phyloP scores from a whole-genome alignment of 1,140 invertebrate genomes.

The Battus philenor region DNA sequence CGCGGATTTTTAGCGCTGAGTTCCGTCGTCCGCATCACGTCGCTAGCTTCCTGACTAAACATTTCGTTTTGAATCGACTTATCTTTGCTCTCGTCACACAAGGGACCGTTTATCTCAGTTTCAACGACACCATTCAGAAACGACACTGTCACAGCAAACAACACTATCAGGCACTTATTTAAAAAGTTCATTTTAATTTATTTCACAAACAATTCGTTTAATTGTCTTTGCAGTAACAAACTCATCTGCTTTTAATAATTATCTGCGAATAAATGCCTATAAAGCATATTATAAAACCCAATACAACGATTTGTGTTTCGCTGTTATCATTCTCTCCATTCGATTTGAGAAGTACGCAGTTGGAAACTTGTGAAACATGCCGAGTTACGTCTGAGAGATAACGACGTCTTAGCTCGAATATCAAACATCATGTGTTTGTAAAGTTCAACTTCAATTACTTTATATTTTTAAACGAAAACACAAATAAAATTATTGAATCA shows the following conservation, averaged over 20 bases:
- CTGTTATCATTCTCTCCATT: constrained; percentile 12
- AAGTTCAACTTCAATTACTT: neutral
- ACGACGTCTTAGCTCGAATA: neutral
- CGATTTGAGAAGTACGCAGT: constrained; percentile 12
- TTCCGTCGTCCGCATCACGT: neutral
- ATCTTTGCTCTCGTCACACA: constrained; percentile 5
- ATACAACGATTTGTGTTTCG: constrained; percentile 11
- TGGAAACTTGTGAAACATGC: constrained; percentile 1
- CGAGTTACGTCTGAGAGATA: constrained; percentile 6
- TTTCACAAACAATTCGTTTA: neutral
- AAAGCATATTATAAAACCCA: constrained; percentile 3
- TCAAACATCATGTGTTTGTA: neutral
- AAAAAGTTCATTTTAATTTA: constrained; percentile 6
- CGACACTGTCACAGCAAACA: neutral
- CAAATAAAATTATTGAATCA: neutral
- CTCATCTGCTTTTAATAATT: constrained; percentile 4
- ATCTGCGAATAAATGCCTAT: constrained; percentile 7
- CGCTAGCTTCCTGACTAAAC: constrained; percentile 8
- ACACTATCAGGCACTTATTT: neutral
- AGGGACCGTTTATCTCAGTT: neutral
- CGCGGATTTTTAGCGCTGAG: constrained; percentile 4
- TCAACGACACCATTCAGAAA: neutral
- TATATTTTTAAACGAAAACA: neutral
- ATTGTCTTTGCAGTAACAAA: neutral
- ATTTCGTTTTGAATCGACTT: constrained; percentile 3